phyloP scores from a whole-genome alignment of 2,113 vertebrate species.

The Melanostigma gelatinosum region DNA sequence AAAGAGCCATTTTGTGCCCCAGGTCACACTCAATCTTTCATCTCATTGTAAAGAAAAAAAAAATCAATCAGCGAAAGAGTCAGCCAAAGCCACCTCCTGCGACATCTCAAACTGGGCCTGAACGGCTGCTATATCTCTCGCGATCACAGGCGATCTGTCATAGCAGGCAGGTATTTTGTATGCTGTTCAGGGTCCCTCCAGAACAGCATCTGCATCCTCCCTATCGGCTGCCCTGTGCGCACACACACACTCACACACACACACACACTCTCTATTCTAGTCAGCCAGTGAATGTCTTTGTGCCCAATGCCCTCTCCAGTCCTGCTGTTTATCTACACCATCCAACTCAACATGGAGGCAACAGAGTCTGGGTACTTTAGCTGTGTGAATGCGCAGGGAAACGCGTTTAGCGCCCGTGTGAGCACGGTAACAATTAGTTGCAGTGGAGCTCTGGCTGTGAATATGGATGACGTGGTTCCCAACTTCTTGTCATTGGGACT shows the following conservation, averaged over 20 bases:
- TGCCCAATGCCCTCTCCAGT: slow-evolving; percentile 48
- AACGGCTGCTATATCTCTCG: slow-evolving; percentile 68
- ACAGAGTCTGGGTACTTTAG: slow-evolving; percentile 31
- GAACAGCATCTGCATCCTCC: slow-evolving; percentile 53
- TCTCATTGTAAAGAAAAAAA: slow-evolving; percentile 48
- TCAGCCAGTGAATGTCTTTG: slow-evolving; percentile 47
- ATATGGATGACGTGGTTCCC: slow-evolving; percentile 59
- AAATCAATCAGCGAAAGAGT: slow-evolving; percentile 61
- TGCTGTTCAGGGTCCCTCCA: slow-evolving; percentile 67
- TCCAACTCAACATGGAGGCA: slow-evolving; percentile 38
- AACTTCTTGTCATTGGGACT: slow-evolving; percentile 53
- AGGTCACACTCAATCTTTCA: slow-evolving; percentile 64
- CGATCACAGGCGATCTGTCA: slow-evolving; percentile 80
- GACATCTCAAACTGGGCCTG: slow-evolving; percentile 77
- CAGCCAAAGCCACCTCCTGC: slow-evolving; percentile 64
- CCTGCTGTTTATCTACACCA: slow-evolving; percentile 49
- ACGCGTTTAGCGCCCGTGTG: slow-evolving; percentile 39
- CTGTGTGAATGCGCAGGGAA: slow-evolving; percentile 40
- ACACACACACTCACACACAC: not conserved
- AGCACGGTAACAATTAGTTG: slow-evolving; percentile 67
- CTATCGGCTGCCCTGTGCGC: slow-evolving; percentile 11
- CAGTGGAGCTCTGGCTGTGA: slow-evolving; percentile 48
- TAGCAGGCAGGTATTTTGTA: slow-evolving; percentile 77
- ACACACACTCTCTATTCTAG: slow-evolving; percentile 10
- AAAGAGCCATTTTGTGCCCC: slow-evolving; percentile 53